Evolutionary conservation across 2,888 invertebrate species (phyloP).

Genomic region (Liodrosophila aerea): DNA sequence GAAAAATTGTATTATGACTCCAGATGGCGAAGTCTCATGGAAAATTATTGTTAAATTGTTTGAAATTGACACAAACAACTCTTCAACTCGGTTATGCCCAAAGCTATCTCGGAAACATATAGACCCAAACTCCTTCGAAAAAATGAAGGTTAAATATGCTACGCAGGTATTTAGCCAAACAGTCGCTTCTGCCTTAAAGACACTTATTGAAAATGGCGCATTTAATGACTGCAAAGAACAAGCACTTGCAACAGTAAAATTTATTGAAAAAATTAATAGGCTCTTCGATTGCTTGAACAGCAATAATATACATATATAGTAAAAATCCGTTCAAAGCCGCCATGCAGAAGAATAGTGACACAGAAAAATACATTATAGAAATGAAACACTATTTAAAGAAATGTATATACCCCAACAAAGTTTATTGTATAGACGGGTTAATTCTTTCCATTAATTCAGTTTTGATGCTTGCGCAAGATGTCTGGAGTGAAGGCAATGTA

Average conservation of each 20-base stretch:
- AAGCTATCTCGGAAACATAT: not conserved
- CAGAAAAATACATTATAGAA: slow-evolving; percentile 1
- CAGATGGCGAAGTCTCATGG: slow-evolving; percentile 15
- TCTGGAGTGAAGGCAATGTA: not conserved
- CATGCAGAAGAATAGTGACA: slow-evolving; percentile 1
- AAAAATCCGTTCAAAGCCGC: slow-evolving; percentile 7
- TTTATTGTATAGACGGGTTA: slow-evolving; percentile 2
- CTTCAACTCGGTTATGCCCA: not conserved
- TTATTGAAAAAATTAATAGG: slow-evolving; percentile 11
- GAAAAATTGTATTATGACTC: slow-evolving; percentile 2
- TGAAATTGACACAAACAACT: slow-evolving; percentile 12
- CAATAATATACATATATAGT: slow-evolving; percentile 1
- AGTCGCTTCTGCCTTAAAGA: slow-evolving; percentile 6
- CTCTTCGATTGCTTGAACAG: slow-evolving; percentile 13
- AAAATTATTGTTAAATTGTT: not conserved
- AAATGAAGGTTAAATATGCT: slow-evolving; percentile 17
- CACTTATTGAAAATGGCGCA: slow-evolving; percentile 8
- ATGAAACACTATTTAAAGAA: slow-evolving; percentile 15
- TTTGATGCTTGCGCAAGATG: not conserved
- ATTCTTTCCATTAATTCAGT: not conserved
- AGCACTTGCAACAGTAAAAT: not conserved
- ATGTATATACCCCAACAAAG: slow-evolving; percentile 6
- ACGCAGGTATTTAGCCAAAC: slow-evolving; percentile 9
- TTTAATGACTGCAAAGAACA: slow-evolving; percentile 4
- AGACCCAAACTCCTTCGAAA: not conserved